phyloP scores from a whole-genome alignment of 2,797 vertebrate genomes.

The Muscicapa striata region DNA sequence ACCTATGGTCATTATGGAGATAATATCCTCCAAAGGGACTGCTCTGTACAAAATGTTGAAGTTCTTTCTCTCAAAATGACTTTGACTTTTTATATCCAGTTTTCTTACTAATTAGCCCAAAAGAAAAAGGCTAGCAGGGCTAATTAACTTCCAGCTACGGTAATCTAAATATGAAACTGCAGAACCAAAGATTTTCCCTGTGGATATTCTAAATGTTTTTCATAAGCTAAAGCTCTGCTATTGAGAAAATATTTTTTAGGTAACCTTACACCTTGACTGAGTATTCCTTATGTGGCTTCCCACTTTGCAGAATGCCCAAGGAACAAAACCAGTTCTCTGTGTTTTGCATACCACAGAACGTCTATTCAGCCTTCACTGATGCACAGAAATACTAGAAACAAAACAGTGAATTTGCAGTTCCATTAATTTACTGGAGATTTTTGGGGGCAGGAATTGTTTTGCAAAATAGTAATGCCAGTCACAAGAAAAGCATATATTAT shows the following conservation, averaged over 20 bases:
- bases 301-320: background rate
- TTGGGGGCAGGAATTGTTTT: background rate
- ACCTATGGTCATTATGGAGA: constrained; percentile 65
- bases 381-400: background rate
- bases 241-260: constrained; percentile 36
- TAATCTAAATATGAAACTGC: constrained; percentile 59
- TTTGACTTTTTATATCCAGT: constrained; percentile 60
- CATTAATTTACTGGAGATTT: background rate
- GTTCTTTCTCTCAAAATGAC: constrained; percentile 55
- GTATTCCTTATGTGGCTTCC: background rate
- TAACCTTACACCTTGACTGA: constrained; percentile 3
- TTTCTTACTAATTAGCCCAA: constrained; percentile 76
- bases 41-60: constrained; percentile 45
- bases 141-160: constrained; percentile 74
- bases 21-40: constrained; percentile 64
- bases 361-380: background rate
- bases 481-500: background rate
- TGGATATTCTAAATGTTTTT: constrained; percentile 31
- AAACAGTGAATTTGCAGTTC: background rate
- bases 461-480: background rate
- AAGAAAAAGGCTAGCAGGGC: constrained; percentile 64
- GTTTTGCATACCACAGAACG: background rate
- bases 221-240: constrained; percentile 11
- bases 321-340: background rate
- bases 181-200: constrained; percentile 51